Evolutionary conservation across 2,797 vertebrate genomes (phyloP).

Genomic region (Alcedo atthis): DNA sequence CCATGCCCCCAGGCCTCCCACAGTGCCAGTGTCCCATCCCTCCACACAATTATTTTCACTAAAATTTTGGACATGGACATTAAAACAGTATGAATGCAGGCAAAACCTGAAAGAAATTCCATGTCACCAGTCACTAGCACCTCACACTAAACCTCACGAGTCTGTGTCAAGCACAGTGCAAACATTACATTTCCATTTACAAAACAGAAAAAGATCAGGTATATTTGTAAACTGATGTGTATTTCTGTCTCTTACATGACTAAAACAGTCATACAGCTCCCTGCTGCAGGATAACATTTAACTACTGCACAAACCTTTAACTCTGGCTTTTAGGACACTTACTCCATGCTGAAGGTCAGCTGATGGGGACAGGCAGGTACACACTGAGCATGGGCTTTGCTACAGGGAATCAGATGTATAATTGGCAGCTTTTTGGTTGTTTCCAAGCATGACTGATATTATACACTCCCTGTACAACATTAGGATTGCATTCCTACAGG

Average conservation of each 20-base stretch:
- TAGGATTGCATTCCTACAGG: background rate
- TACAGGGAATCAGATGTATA: background rate
- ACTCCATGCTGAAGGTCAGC: background rate
- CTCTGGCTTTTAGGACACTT: background rate
- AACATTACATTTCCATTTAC: background rate
- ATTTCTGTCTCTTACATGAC: background rate
- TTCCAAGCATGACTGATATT: fast-evolving
- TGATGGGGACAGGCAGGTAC: background rate
- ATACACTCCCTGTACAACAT: background rate
- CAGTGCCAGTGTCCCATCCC: fast-evolving
- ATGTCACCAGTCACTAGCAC: background rate
- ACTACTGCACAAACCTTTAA: background rate
- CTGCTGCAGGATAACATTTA: background rate
- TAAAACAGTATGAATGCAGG: background rate
- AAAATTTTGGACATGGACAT: background rate
- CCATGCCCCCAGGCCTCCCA: fast-evolving
- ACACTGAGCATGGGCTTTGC: background rate
- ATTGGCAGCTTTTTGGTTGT: background rate
- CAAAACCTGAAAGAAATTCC: background rate
- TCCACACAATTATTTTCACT: fast-evolving
- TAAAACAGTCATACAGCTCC: background rate
- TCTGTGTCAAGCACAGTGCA: background rate
- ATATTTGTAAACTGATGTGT: background rate
- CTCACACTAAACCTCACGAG: background rate
- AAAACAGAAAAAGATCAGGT: fast-evolving